Base-by-base conservation (phyloP, 2,797 vertebrate genomes). In the Knipowitschia caucasica region DNA sequence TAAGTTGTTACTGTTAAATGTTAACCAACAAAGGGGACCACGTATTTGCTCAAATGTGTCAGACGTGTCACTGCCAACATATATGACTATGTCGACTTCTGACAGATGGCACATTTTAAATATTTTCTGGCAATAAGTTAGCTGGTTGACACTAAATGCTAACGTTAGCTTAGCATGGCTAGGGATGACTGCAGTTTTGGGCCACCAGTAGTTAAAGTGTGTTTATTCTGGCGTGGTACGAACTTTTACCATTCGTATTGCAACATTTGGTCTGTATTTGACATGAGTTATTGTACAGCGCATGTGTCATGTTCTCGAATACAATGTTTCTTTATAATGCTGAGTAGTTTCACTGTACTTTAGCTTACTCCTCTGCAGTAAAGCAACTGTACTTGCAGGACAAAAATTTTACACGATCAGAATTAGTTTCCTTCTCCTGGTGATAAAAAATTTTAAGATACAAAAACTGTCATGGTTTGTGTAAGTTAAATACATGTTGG, bases 1-100 rank as follows among this genome's bases (percentile, higher is more conserved):
- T 71, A 72, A 75, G 17, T 75, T 62, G 25, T 65, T 46, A 40
- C 34, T 58, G 18, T 7, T 14, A 25, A 14, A n/a, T 56, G 47
- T 53, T 47, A 14, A 3, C 4, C 2, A 11, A 30, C 3, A 26
- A 23, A 51, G 31, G 10, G 4, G 33, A 5, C 45, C 38, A 56
- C 3, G 1, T 4, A n/a, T 3, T 7, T 0, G 21, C 11, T 0
- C 21, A 10, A 0, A 18, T 0, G 11, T 6, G 2, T 9, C 0
- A 24, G 33, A 7, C 17, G 10, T 3, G 7, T 5, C 2, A 1
- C 4, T 35, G 40, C n/a, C 52, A 49, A 2, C 17, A 12, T 12
- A 36, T 4, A 2, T 9, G 4, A 33, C 2, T 17, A 27, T 24
- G 0, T 49, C 7, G 0, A 21, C 15, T 20, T 31, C 21, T 68